phyloP scores from a whole-genome alignment of 92 coral and sea anemone genomes.

The Porites cylindrica region DNA sequence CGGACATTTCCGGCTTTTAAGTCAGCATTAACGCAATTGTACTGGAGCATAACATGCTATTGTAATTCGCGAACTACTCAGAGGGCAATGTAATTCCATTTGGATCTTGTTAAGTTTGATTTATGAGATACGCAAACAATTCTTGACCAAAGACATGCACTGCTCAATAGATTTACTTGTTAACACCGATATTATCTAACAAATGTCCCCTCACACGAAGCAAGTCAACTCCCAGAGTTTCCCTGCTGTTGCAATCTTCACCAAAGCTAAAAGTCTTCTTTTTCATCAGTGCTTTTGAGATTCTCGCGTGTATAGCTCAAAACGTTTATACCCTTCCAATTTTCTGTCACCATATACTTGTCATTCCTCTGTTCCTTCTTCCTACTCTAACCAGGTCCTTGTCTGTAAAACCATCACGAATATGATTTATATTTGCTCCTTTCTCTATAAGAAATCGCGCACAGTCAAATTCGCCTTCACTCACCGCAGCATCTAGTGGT shows the following conservation, averaged over 20 bases:
- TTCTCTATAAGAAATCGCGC: slow-evolving; percentile 81
- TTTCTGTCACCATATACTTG: too few species aligned
- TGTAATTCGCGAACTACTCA: neutral
- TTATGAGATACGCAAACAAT: neutral
- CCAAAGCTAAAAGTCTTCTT: too few species aligned
- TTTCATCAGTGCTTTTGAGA: too few species aligned
- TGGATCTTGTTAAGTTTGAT: neutral
- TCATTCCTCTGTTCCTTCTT: slow-evolving; percentile 7
- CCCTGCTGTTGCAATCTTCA: too few species aligned
- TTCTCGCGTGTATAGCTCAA: too few species aligned
- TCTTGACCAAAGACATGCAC: neutral
- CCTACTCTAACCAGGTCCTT: slow-evolving; percentile 25
- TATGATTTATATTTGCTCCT: slow-evolving; percentile 87
- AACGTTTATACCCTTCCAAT: too few species aligned
- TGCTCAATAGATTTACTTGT: neutral
- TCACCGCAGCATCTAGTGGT: slow-evolving; percentile 91
- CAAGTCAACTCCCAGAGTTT: too few species aligned
- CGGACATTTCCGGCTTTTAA: neutral
- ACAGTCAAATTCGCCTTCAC: slow-evolving; percentile 97
- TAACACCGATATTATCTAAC: neutral
- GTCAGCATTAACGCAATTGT: neutral
- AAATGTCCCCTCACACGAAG: neutral
- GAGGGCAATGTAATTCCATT: neutral
- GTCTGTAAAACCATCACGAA: slow-evolving; percentile 87
- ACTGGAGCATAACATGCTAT: neutral